Base-by-base conservation (phyloP, 2,113 vertebrate species). In the Marmota monax region DNA sequence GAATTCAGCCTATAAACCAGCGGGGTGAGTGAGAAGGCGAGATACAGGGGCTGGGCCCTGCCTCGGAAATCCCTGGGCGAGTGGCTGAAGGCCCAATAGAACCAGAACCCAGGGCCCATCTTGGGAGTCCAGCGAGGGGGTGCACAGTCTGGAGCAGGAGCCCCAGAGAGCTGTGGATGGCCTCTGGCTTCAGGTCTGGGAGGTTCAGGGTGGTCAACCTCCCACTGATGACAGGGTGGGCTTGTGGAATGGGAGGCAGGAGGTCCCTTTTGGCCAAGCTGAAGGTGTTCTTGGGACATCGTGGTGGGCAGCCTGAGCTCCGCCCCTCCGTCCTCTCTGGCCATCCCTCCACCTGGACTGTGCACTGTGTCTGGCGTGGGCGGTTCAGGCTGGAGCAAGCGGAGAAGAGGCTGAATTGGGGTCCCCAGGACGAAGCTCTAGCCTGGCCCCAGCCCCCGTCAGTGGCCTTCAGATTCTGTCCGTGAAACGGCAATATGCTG, bases 1-100 rank as follows among this genome's bases (percentile, higher is more conserved):
- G 92, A 97, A 96, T 97, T 96, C 92, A 92, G 20, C 48, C 84
- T 96, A 84, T 42, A 83, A 94, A 96, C 94, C 90, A 90, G 92
- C 89, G 77, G 89, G 88, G 91, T 72, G 77, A 94, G 88, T 89
- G 84, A 87, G 96, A 87, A 90, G 72, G 79, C n/a, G 45, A 90
- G 39, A 8, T 53, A 18, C 65, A 73, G 87, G 93, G 92, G 67
- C 84, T 78, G 63, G 45, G 79, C 87, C 20, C 58, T 58, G 32
- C 34, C 10, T 7, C 56, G 89, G 92, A 88, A 83, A 56, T 83
- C 77, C 18, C 23, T 29, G 61, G 95, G 86, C 6, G 16, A 17
- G 20, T 17, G 1, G 4, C 20, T 22, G 63, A 39, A 92, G 65
- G 69, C 53, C 86, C 77, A 77, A 23, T 34, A 4, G 22, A 70